Evolutionary conservation across 2,113 vertebrate genomes (phyloP), one percentile per base, ranked within the genome.

Genomic region (Bothrops jararaca): DNA sequence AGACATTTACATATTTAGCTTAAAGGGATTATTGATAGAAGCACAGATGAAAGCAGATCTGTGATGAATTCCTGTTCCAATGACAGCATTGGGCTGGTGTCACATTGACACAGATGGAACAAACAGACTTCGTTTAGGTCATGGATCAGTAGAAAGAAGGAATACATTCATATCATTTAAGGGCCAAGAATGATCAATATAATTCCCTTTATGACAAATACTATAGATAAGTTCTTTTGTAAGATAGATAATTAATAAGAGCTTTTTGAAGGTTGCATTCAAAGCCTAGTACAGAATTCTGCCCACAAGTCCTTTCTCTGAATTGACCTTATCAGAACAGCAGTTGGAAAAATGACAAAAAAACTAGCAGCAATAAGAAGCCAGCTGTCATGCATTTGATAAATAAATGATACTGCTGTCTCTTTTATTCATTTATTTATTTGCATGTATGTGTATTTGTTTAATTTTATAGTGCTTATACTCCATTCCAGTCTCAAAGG

Each of bases 121-220:
- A 94, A 85, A 92, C 64, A 94, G 88, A 92, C 74, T 9, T 80
- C 54, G 93, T 45, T 89, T 45, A 87, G 57, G 11, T 34, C 89
- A 90, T n/a, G 6, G 34, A 23, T 53, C 69, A 92, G 9, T 23
- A 60, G 2, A 53, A 85, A 58, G 58, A 74, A 60, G 52, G 20
- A 91, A 86, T 85, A 92, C 88, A 85, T 42, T 53, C 88, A 54
- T 90, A 88, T 48, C 57, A 89, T 92, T 94, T 74, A 91, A 89
- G 26, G 22, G n/a, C 53, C 53, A 93, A 24, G 45, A 13, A 3
- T 89, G 50, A 56, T 86, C 2, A 54, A 39, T 34, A 3, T 1
- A 52, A 90, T 53, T 22, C 45, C n/a, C 90, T 89, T 93, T 58
- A 86, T 89, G 23, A 95, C 89, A 34, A 86, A 90, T 92, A 90